Evolutionary conservation across 2,113 vertebrate genomes (phyloP).

Genomic region (Bambusicola thoracicus): DNA sequence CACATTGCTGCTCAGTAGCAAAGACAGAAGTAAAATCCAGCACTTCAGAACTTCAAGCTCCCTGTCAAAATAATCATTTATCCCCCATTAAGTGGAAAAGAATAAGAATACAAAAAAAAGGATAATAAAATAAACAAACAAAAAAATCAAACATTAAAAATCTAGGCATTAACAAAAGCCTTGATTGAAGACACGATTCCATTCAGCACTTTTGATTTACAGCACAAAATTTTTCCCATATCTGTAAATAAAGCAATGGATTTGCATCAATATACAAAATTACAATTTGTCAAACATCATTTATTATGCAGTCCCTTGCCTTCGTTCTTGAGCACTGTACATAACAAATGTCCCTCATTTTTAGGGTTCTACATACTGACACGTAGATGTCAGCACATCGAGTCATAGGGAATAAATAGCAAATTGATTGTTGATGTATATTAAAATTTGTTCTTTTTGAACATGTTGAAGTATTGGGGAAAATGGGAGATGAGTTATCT

Average conservation of each 20-base stretch:
- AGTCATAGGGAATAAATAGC: accelerated
- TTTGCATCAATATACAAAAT: background rate
- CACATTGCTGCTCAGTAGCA: background rate
- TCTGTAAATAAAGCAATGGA: background rate
- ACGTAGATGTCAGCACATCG: background rate
- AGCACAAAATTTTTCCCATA: background rate
- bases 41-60: background rate
- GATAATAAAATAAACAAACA: background rate
- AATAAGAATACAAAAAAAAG: background rate
- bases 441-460: background rate
- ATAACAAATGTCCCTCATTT: accelerated
- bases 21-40: background rate
- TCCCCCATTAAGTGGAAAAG: accelerated
- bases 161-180: background rate
- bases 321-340: background rate
- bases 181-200: background rate
- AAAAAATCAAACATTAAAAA: background rate
- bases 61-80: background rate
- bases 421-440: background rate
- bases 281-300: background rate
- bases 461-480: background rate
- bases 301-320: accelerated
- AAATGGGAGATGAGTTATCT: background rate
- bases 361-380: accelerated
- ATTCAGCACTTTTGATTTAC: background rate